Conservation (phyloP, 2,888 invertebrate species). For the Nineta flava region DNA sequence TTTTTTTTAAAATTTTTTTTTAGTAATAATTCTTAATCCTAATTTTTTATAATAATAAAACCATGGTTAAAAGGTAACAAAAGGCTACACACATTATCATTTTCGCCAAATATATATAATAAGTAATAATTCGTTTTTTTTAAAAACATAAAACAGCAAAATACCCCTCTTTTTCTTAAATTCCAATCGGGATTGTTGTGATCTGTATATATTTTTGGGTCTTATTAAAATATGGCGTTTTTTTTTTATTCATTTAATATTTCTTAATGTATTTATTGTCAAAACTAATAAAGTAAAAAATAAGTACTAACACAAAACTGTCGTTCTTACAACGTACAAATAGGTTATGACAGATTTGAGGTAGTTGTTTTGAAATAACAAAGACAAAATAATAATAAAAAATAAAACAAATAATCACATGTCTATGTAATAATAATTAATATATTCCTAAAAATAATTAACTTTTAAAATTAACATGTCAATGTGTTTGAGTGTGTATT, state of each 20-base stretch:
- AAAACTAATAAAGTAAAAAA: neutral
- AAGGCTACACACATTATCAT: neutral
- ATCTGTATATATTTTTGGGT: neutral
- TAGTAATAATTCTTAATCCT: neutral
- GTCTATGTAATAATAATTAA: neutral
- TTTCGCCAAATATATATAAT: neutral
- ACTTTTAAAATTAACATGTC: neutral
- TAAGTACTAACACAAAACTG: conserved; percentile 1
- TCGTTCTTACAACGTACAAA: neutral
- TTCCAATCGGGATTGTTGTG: too few relatives aligned
- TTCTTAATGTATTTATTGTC: neutral
- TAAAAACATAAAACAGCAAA: neutral
- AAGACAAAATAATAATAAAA: neutral
- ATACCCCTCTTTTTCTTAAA: too few relatives aligned
- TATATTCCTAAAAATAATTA: neutral
- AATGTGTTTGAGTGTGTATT: too few relatives aligned
- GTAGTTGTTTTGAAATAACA: neutral
- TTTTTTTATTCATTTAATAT: neutral
- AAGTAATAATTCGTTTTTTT: neutral
- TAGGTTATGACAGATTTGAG: neutral
- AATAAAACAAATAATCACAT: neutral
- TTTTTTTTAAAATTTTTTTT: conserved; percentile 1
- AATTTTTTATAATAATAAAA: conserved; percentile 1
- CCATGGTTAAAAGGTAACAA: conserved; percentile 1
- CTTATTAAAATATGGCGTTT: neutral